These are phyloP conservation scores for Rhopalosiphum padi DNA, from an alignment of 1,140 invertebrate genomes.

Conservation along the genomic window DNA sequence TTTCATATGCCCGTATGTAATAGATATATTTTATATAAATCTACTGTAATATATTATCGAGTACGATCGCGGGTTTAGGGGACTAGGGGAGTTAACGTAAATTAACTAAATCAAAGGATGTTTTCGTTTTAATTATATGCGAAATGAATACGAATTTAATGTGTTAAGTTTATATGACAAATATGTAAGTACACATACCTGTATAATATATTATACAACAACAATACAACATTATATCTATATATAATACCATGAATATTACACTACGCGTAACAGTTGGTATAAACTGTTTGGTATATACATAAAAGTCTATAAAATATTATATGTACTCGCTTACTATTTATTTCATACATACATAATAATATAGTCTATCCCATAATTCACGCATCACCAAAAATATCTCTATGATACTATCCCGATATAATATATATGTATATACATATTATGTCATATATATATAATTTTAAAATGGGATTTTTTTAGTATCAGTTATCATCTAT, in stretches of 20 bases:
- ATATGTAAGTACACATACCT: not conserved
- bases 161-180: slow-evolving; percentile 7
- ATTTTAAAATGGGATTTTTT: too few relatives aligned
- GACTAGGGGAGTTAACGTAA: not conserved
- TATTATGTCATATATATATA: too few relatives aligned
- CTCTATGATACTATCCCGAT: not conserved
- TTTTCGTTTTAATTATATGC: slow-evolving; percentile 33
- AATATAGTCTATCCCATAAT: not conserved
- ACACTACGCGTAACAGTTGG: not conserved
- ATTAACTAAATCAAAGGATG: slow-evolving; percentile 13
- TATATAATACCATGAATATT: not conserved
- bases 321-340: not conserved
- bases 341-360: not conserved
- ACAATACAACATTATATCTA: not conserved
- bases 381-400: not conserved
- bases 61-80: not conserved
- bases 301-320: not conserved
- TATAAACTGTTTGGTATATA: not conserved
- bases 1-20: not conserved
- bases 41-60: slow-evolving; percentile 19
- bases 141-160: slow-evolving; percentile 6
- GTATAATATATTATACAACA: not conserved
- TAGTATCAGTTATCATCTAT: not conserved
- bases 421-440: too few relatives aligned
- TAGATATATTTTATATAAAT: not conserved